Conservation (phyloP, 2,797 vertebrate genomes). For the Pristis pectinata region DNA sequence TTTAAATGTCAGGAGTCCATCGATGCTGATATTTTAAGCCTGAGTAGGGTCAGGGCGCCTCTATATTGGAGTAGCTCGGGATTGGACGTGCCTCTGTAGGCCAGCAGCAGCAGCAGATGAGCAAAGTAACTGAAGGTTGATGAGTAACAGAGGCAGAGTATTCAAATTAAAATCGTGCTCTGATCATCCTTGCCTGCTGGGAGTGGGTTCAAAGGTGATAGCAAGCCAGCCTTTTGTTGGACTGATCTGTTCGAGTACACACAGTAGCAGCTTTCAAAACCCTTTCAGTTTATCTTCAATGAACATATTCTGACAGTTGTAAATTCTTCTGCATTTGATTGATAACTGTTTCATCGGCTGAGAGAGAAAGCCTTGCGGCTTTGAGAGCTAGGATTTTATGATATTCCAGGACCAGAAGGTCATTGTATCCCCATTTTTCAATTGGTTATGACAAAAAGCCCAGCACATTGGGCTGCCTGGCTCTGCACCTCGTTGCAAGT, state of each 20-base stretch:
- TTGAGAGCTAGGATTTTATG: not conserved
- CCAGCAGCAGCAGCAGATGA: not conserved
- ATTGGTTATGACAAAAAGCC: not conserved
- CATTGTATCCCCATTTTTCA: not conserved
- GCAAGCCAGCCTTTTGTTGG: not conserved
- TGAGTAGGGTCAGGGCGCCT: too few relatives aligned
- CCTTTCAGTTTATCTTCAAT: not conserved
- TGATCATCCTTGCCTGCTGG: not conserved
- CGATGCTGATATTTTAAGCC: not conserved
- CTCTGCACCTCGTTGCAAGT: not conserved
- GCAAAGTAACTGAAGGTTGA: not conserved
- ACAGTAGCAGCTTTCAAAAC: not conserved
- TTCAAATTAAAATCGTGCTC: not conserved
- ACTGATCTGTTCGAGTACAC: too few relatives aligned
- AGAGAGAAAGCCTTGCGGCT: not conserved
- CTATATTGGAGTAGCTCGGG: too few relatives aligned
- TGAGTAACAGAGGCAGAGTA: not conserved
- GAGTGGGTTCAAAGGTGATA: not conserved
- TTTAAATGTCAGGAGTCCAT: not conserved
- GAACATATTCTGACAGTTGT: slow-evolving; percentile 1
- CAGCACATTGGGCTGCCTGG: too few relatives aligned
- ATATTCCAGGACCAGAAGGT: not conserved
- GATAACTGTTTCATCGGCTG: slow-evolving; percentile 6
- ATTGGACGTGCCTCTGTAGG: not conserved
- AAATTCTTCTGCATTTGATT: slow-evolving; percentile 19